These are phyloP conservation scores for Carassius auratus DNA, from an alignment of 2,113 vertebrate species.

Conservation along the genomic window DNA sequence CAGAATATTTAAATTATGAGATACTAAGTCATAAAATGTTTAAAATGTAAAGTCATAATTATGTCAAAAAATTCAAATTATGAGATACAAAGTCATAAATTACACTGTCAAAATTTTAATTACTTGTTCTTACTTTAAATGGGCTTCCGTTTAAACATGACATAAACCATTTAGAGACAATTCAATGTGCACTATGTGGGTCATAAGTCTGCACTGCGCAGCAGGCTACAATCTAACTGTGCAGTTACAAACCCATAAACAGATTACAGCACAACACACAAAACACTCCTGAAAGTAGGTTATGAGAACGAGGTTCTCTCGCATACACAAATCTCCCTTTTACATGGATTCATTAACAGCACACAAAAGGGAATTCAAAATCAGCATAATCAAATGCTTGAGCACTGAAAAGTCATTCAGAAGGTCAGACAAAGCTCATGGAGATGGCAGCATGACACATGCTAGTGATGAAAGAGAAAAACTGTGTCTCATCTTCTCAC, in stretches of 20 bases:
- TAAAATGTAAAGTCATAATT: too few species aligned
- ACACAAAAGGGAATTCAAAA: constrained; percentile 11
- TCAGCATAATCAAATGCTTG: not conserved
- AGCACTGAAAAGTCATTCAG: not conserved
- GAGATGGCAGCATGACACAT: not conserved
- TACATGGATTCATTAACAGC: constrained; percentile 17
- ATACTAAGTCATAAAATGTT: too few species aligned
- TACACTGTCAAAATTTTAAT: too few species aligned
- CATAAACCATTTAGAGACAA: not conserved
- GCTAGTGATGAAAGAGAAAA: not conserved
- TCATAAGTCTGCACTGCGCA: not conserved
- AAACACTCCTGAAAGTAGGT: constrained; percentile 13
- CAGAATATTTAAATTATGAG: too few species aligned
- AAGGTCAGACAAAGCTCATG: not conserved
- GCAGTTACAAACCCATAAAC: not conserved
- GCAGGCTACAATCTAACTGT: not conserved
- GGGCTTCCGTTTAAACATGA: not conserved
- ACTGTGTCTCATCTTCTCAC: not conserved
- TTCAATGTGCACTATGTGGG: not conserved
- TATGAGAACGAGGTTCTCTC: constrained; percentile 4
- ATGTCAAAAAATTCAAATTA: too few species aligned
- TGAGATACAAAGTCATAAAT: too few species aligned
- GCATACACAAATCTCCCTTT: constrained; percentile 21
- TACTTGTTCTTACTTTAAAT: not conserved
- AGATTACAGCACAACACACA: not conserved